Evolutionary conservation across 2,113 vertebrate genomes (phyloP), one percentile per base, ranked within the genome.

Genomic region (Taurulus bubalis): DNA sequence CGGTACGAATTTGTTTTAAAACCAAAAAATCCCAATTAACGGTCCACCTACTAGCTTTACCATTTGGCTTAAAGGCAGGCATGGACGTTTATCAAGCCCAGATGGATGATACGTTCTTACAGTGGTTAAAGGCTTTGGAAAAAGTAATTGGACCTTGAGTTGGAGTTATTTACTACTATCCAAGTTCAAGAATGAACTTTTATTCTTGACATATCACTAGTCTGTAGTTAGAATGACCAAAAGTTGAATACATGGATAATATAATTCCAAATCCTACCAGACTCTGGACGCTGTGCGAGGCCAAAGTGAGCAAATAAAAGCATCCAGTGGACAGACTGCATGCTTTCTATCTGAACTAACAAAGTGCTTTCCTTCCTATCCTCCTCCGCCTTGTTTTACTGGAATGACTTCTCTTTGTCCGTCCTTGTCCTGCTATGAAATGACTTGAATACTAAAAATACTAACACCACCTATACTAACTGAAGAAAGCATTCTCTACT

Each of bases 401-500:
- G 38, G 1, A 36, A 38, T 65, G n/a, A 4, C 15, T 56, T 34
- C 15, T 55, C 36, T 40, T 1, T 45, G 4, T 51, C 47, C 18
- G 7, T 60, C n/a, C 3, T 26, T 58, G 18, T 12, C 16, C 10
- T 64, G 8, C 53, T 55, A 47, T 42, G 26, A 51, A 56, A 42
- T 66, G 1, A 63, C 20, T 11, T 65, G 26, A 38, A 22, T 66
- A 79, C 67, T 73, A 77, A 80, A 76, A 49, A 38, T 82, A 88
- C 81, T 80, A 90, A 79, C 72, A 84, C 1, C 8, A 10, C 67
- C 66, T 65, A 32, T 75, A 75, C 81, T 80, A 88, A 80, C 56
- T 30, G 3, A 34, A 58, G 26, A 22, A 12, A 34, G 28, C 40
- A 26, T 15, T 67, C 28, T 63, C 11, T 63, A 55, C 65, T 58